phyloP scores from a whole-genome alignment of 2,113 vertebrate genomes.

The Ovibos moschatus region DNA sequence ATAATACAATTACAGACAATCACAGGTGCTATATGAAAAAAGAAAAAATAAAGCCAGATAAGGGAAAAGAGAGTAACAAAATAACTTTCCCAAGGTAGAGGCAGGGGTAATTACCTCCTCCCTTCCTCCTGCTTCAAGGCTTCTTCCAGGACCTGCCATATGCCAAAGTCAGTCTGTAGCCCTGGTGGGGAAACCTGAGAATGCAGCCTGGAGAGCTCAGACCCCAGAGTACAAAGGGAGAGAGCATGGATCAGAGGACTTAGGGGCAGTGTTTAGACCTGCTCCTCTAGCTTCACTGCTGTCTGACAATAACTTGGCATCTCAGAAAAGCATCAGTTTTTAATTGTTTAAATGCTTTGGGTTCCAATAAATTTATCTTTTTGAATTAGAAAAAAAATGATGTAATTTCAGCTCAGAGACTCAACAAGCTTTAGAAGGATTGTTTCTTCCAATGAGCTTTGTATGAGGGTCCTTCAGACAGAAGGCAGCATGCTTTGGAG shows the following conservation, averaged over 20 bases:
- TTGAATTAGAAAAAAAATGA: not conserved
- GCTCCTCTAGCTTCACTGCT: not conserved
- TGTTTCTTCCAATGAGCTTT: not conserved
- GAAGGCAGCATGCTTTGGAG: not conserved
- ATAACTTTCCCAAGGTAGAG: not conserved
- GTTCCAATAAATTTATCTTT: not conserved
- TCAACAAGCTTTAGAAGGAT: not conserved
- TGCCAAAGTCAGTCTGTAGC: not conserved
- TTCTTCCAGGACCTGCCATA: not conserved
- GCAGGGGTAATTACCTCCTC: not conserved
- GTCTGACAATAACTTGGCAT: not conserved
- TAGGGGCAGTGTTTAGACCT: rapidly evolving
- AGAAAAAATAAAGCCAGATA: not conserved
- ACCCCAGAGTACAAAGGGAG: too few species aligned
- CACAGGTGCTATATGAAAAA: not conserved
- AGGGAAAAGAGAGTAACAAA: not conserved
- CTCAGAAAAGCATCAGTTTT: not conserved
- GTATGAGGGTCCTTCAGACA: not conserved
- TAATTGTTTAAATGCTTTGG: not conserved
- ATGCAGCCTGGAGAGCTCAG: too few species aligned
- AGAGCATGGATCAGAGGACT: rapidly evolving
- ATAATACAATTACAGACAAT: not conserved
- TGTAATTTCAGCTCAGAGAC: not conserved
- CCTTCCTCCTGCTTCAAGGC: not conserved
- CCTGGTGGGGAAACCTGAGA: not conserved